These are phyloP conservation scores for Chloroceryle amazona DNA, from an alignment of 2,797 vertebrate genomes.

Conservation along the genomic window DNA sequence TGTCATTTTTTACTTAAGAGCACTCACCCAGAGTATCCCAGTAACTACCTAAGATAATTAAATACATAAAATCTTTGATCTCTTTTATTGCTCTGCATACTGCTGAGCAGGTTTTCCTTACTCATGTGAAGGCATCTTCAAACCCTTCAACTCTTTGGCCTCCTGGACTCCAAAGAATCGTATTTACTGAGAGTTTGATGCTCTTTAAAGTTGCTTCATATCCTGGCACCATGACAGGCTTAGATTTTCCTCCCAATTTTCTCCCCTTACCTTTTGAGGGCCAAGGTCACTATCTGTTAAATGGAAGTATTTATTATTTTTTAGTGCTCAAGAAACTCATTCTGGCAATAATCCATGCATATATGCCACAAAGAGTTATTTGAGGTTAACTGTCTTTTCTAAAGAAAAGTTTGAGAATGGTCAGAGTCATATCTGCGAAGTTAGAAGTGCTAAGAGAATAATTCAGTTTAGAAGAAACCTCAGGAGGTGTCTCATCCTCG, in stretches of 20 bases:
- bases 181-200: background rate
- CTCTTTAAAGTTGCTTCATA: background rate
- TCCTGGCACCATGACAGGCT: background rate
- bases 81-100: background rate
- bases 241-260: background rate
- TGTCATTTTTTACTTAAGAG: background rate
- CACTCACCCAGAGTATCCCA: background rate
- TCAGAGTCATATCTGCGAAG: background rate
- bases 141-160: background rate
- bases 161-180: background rate
- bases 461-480: background rate
- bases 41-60: background rate
- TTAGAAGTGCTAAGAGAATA: background rate
- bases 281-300: background rate
- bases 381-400: background rate
- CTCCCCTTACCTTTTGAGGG: background rate
- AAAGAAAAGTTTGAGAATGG: background rate
- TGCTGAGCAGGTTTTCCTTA: background rate
- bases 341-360: background rate
- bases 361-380: background rate
- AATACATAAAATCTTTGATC: background rate
- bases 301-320: background rate
- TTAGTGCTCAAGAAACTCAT: background rate
- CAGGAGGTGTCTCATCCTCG: background rate
- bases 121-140: background rate